Conservation (phyloP, 92 coral and sea anemone species). For the Parazoanthus darwini region DNA sequence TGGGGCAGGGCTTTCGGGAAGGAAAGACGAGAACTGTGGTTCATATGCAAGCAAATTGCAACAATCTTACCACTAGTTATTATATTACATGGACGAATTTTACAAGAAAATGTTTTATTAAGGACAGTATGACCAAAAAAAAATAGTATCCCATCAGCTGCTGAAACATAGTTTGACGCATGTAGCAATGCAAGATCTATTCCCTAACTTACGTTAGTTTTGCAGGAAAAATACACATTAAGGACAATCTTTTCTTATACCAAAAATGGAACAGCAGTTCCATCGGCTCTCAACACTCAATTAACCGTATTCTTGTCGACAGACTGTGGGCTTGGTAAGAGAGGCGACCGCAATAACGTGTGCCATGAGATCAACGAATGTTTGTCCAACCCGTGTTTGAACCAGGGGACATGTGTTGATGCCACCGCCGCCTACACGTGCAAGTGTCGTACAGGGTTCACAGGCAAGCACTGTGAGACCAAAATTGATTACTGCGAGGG, state of each 20-base stretch:
- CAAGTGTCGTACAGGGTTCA: neutral
- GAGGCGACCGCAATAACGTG: constrained; percentile 26
- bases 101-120: too few species aligned
- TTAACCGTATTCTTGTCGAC: neutral
- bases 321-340: constrained; percentile 35
- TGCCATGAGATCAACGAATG: constrained; percentile 42
- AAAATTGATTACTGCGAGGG: constrained; percentile 12
- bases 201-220: too few species aligned
- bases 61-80: too few species aligned
- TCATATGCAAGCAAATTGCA: too few species aligned
- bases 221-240: neutral
- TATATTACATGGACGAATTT: too few species aligned
- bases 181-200: too few species aligned
- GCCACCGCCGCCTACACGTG: constrained; percentile 22
- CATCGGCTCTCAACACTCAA: neutral
- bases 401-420: constrained; percentile 34
- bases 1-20: too few species aligned
- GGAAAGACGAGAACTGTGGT: too few species aligned
- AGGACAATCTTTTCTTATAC: neutral
- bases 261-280: neutral
- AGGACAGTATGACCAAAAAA: neutral
- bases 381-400: constrained; percentile 33
- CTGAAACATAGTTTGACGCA: neutral
- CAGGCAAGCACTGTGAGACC: constrained; percentile 32
- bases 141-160: neutral